phyloP scores from a whole-genome alignment of 2,888 invertebrate species.

The Microctonus brassicae region DNA sequence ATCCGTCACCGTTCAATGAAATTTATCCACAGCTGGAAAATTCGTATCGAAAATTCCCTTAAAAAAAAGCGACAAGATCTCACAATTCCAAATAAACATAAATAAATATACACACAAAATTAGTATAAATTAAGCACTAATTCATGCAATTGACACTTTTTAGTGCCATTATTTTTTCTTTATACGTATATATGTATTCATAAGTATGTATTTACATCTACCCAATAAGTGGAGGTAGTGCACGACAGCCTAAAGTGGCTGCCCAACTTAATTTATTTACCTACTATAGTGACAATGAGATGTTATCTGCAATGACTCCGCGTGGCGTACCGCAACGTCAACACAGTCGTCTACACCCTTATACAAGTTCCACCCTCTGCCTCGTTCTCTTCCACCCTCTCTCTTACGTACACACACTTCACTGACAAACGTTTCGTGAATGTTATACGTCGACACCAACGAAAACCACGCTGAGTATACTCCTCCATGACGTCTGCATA shows the following conservation, averaged over 20 bases:
- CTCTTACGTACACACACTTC: constrained; percentile 2
- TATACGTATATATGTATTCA: too few relatives aligned
- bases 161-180: too few relatives aligned
- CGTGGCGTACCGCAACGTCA: constrained; percentile 50
- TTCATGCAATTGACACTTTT: too few relatives aligned
- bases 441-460: constrained; percentile 23
- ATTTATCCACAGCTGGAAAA: too few relatives aligned
- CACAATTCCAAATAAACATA: too few relatives aligned
- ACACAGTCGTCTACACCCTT: constrained; percentile 45
- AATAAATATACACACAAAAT: too few relatives aligned
- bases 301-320: constrained; percentile 58
- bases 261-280: constrained; percentile 58
- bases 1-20: too few relatives aligned
- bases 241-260: constrained; percentile 38
- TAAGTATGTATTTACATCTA: too few relatives aligned
- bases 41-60: too few relatives aligned
- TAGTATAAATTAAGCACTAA: too few relatives aligned
- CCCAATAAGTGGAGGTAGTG: constrained; percentile 4
- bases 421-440: constrained; percentile 10
- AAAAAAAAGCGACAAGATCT: too few relatives aligned
- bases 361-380: constrained; percentile 38
- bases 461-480: constrained; percentile 1
- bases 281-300: constrained; percentile 65
- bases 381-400: neutral
- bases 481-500: neutral